Conservation (phyloP, 2,113 vertebrate species). For the Amia ocellicauda region DNA sequence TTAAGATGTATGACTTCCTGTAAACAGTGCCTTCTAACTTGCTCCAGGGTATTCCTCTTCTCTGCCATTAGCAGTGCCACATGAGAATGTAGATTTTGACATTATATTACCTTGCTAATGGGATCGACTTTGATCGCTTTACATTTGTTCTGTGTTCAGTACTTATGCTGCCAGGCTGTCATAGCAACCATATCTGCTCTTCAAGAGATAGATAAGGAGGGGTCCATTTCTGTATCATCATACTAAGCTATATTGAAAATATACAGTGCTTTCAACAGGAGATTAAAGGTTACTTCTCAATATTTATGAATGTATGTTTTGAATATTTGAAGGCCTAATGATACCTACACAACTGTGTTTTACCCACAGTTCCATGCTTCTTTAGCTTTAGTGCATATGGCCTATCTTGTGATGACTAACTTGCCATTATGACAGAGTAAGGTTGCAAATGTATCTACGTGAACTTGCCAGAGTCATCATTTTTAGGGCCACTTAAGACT, state of each 20-base stretch:
- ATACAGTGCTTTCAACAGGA: background rate
- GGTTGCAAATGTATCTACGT: too few relatives aligned
- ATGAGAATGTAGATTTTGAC: conserved; percentile 9
- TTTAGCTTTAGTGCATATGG: too few relatives aligned
- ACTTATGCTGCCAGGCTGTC: conserved; percentile 6
- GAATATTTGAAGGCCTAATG: background rate
- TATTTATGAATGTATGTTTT: background rate
- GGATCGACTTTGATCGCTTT: background rate
- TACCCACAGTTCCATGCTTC: too few relatives aligned
- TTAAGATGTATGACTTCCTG: too few relatives aligned
- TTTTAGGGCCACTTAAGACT: background rate
- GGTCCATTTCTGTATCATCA: conserved; percentile 12
- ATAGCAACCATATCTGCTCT: conserved; percentile 13
- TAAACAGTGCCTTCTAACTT: too few relatives aligned
- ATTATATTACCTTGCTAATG: conserved; percentile 11
- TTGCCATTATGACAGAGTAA: too few relatives aligned
- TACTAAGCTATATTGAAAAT: background rate
- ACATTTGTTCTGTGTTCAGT: background rate
- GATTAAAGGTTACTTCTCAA: background rate
- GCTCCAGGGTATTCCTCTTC: too few relatives aligned
- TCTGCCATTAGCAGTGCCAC: background rate
- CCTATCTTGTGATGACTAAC: too few relatives aligned
- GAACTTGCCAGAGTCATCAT: too few relatives aligned
- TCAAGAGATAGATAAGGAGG: conserved; percentile 14
- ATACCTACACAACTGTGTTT: background rate